Base-by-base conservation (phyloP, 2,797 vertebrate genomes). In the Stomatorhinus walkeri region DNA sequence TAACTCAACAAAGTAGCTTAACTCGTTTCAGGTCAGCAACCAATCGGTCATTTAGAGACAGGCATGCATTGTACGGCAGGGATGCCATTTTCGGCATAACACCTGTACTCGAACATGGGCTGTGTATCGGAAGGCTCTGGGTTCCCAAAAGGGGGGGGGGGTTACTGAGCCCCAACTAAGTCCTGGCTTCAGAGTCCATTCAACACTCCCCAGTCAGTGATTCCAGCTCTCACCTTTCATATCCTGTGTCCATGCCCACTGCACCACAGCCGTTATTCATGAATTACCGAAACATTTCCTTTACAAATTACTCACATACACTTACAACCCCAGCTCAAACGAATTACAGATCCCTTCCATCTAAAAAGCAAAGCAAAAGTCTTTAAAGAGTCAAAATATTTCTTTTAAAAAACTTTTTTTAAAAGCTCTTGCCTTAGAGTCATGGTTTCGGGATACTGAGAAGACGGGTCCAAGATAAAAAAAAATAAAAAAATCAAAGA, bases 231-330 rank as follows among this genome's bases (percentile, higher is more conserved):
- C 6, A 8, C 40, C 19, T 81, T 81, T 54, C 84, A 14, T 54
- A 85, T 52, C 22, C 84, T 32, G 48, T 19, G 84, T 8, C 84
- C 22, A 16, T 32, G 52, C 1, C 22, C 49, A 52, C 12, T 28
- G 12, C 48, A 54, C 10, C 24, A 54, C 24, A 85, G 48, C 9
- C 5, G 10, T 52, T 52, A 85, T 32, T 85, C 83, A 32, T 32
- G 48, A 51, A 52, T 85, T 52, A 49, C 24, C 2, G 4, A 85
- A 85, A 85, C 83, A 85, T 52, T 85, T 54, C 28, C 84, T 32
- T 52, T 54, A 85, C 48, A 85, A 54, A 85, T 85, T 54, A 54
- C 49, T 52, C 84, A 54, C 49, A 85, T 54, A 28, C 84, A 81
- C 76, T n/a, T 46, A 46, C 19, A 32, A 16, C 32, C 84, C 48